These are phyloP conservation scores for Catostomus latipinnis DNA, from an alignment of 2,797 vertebrate species.

Conservation along the genomic window DNA sequence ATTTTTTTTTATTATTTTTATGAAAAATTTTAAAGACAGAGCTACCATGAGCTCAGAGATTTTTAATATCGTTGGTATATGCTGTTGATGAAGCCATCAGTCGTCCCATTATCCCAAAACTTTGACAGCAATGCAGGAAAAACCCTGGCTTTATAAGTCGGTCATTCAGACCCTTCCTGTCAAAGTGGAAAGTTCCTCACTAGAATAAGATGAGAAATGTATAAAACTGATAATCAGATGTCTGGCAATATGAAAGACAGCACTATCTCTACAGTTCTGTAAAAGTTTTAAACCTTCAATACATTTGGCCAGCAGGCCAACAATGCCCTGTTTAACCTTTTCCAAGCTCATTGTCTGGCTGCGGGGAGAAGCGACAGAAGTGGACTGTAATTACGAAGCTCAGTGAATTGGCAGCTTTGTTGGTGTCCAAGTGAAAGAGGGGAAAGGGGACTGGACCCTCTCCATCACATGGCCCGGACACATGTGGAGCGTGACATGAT, in stretches of 20 bases:
- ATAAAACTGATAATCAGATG: not conserved
- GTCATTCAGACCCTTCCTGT: not conserved
- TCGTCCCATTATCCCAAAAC: too few species aligned
- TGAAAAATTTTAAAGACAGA: too few species aligned
- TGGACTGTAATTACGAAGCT: conserved; percentile 64
- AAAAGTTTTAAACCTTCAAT: conserved; percentile 1
- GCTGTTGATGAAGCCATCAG: too few species aligned
- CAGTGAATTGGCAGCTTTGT: conserved; percentile 64
- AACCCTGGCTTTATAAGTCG: not conserved
- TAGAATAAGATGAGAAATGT: not conserved
- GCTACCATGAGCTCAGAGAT: too few species aligned
- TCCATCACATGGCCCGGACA: conserved; percentile 1
- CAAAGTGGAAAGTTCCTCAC: not conserved
- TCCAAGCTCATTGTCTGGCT: conserved; percentile 10
- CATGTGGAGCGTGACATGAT: conserved; percentile 32
- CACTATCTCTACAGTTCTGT: not conserved
- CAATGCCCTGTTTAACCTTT: conserved; percentile 22
- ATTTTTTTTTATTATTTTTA: too few species aligned
- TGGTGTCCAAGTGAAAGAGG: conserved; percentile 7
- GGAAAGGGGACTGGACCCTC: conserved; percentile 15
- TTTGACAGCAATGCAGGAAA: not conserved
- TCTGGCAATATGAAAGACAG: not conserved
- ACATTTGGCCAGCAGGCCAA: conserved; percentile 3
- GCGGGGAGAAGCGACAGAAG: not conserved
- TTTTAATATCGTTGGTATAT: too few species aligned